These are phyloP conservation scores for Dichetophora obliterata DNA, from an alignment of 2,888 invertebrate species.

Conservation along the genomic window DNA sequence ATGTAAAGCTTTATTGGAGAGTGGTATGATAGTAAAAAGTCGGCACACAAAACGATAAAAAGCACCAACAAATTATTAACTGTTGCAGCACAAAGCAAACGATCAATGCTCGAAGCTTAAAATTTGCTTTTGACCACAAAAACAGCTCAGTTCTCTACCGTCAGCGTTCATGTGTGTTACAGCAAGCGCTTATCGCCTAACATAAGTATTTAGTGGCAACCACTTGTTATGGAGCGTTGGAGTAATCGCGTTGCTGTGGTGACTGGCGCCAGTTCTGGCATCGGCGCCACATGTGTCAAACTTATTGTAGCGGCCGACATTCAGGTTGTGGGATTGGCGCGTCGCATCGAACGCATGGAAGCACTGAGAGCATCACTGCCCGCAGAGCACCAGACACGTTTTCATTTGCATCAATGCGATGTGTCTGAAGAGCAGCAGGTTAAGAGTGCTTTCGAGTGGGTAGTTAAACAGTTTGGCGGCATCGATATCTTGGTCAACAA, in stretches of 20 bases:
- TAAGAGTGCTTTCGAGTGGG: conserved; percentile 71
- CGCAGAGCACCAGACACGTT: conserved; percentile 52
- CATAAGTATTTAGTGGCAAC: neutral
- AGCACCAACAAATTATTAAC: too few species aligned
- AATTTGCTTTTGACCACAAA: too few species aligned
- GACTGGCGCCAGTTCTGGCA: conserved; percentile 76
- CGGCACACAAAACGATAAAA: too few species aligned
- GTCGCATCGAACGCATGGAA: conserved; percentile 59
- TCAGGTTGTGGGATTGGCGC: conserved; percentile 73
- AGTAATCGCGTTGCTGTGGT: conserved; percentile 73
- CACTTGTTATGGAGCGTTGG: conserved; percentile 62
- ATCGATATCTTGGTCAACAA: conserved; percentile 75
- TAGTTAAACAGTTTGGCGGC: conserved; percentile 71
- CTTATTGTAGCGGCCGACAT: conserved; percentile 71
- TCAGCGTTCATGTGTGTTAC: neutral
- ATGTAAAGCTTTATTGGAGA: too few species aligned
- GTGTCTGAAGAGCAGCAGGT: conserved; percentile 72
- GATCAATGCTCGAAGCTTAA: too few species aligned
- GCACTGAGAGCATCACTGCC: conserved; percentile 54
- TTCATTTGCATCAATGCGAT: conserved; percentile 67
- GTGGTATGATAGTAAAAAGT: too few species aligned
- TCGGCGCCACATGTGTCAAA: conserved; percentile 71
- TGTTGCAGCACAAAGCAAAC: too few species aligned
- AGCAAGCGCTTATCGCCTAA: neutral
- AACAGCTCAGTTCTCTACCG: neutral